phyloP scores from a whole-genome alignment of 2,797 vertebrate genomes.

The Hypotaenidia okinawae region DNA sequence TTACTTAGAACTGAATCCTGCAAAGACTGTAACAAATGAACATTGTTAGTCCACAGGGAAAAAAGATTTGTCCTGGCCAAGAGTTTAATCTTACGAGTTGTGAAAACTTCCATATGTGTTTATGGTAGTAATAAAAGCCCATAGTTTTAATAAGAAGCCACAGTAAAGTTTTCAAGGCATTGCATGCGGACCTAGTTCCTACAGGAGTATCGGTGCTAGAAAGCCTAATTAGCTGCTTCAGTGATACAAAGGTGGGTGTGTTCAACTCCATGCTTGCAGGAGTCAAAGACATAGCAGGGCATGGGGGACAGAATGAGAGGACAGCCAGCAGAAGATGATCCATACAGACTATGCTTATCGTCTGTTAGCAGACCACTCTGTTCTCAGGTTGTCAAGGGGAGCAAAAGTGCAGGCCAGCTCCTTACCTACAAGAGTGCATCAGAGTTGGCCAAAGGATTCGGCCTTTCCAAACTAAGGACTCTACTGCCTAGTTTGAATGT shows the following conservation, averaged over 20 bases:
- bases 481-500: not conserved
- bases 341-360: rapidly evolving
- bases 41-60: not conserved
- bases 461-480: not conserved
- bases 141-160: not conserved
- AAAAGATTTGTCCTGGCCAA: not conserved
- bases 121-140: constrained; percentile 1
- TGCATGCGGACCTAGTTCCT: not conserved
- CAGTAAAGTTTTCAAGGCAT: not conserved
- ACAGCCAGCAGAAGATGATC: not conserved
- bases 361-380: not conserved
- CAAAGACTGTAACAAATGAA: constrained; percentile 21
- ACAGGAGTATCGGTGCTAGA: not conserved
- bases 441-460: not conserved
- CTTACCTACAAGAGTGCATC: not conserved
- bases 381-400: not conserved
- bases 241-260: not conserved
- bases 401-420: not conserved
- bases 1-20: not conserved
- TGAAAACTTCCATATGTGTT: constrained; percentile 33
- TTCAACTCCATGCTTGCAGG: rapidly evolving
- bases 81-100: not conserved
- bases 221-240: not conserved
- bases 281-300: not conserved
- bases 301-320: not conserved